These are phyloP conservation scores for Sternotherus odoratus DNA, from an alignment of 2,797 vertebrate genomes.

Conservation along the genomic window DNA sequence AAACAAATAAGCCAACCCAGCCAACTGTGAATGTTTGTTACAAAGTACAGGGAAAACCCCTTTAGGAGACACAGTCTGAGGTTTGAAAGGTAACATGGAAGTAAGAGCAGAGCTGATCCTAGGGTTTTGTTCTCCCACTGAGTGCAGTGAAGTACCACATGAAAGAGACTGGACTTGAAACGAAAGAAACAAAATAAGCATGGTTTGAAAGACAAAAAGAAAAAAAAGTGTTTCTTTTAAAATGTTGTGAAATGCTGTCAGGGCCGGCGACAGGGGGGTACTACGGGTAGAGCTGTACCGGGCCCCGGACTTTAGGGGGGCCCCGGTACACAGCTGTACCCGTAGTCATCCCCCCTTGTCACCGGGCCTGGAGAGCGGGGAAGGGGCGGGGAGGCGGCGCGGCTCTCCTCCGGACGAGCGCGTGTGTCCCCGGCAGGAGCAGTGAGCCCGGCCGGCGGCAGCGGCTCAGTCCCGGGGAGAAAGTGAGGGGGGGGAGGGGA, in stretches of 20 bases:
- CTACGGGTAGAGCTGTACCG: too few relatives aligned
- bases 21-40: neutral
- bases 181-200: neutral
- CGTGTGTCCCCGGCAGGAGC: too few relatives aligned
- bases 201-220: conserved; percentile 6
- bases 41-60: neutral
- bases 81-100: neutral
- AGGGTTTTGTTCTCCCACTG: neutral
- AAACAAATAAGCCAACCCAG: neutral
- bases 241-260: neutral
- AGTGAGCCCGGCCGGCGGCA: too few relatives aligned
- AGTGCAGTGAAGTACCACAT: neutral
- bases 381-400: too few relatives aligned
- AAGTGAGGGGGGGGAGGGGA: too few relatives aligned
- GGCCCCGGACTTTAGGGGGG: too few relatives aligned
- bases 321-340: too few relatives aligned
- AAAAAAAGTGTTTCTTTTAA: neutral
- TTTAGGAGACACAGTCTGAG: neutral
- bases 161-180: neutral
- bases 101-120: fast-evolving
- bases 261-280: too few relatives aligned
- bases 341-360: too few relatives aligned
- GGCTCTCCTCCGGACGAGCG: too few relatives aligned
- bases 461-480: too few relatives aligned
- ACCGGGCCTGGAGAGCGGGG: too few relatives aligned